Evolutionary conservation across 2,797 vertebrate species (phyloP), one percentile per base, ranked within the genome.

Genomic region (Ataeniobius toweri): DNA sequence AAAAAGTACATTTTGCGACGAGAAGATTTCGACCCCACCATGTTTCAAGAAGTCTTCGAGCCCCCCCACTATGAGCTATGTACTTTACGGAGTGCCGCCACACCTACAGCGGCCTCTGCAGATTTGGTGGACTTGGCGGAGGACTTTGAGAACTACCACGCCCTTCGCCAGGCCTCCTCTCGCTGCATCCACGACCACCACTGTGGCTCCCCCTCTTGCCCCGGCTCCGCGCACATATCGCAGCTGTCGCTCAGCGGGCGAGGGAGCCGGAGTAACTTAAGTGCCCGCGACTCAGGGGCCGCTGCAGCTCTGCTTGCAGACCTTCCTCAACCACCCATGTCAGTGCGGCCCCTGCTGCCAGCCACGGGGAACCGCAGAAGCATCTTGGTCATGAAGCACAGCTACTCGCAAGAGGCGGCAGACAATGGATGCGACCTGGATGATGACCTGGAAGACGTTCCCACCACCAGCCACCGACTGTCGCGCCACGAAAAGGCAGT

Each of bases 331-430:
- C 95, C 96, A 71, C 95, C 96, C 55, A 94, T 97, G 93, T 94
- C 97, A 0, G 96, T 97, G 84, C 91, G 96, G 82, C 97, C 97
- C 46, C 86, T 95, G 93, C 96, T 97, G 82, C 97, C 98, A 41
- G 90, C 95, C 80, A 89, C 95, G 59, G 93, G 95, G 79, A 98
- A 96, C 95, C 96, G 98, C 73, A 96, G 98, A 82, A 99, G 97
- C 91, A 98, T 99, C 92, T 94, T 99, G 80, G 97, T 99, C 91
- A 99, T 99, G 98, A 99, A 99, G 96, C 98, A 99, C 96, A 99
- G 96, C 95, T 99, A 99, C 93, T 97, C 98, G 2, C 98, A 99
- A 88, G 98, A 98, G 76, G 96, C 97, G 51, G 95, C 96, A 0
- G 97, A 99, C 71, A 92, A 91, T 76, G 94, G 96, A 71, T 97